Base-by-base conservation (phyloP, 2,888 invertebrate genomes). In the Drosophila mayaguana region DNA sequence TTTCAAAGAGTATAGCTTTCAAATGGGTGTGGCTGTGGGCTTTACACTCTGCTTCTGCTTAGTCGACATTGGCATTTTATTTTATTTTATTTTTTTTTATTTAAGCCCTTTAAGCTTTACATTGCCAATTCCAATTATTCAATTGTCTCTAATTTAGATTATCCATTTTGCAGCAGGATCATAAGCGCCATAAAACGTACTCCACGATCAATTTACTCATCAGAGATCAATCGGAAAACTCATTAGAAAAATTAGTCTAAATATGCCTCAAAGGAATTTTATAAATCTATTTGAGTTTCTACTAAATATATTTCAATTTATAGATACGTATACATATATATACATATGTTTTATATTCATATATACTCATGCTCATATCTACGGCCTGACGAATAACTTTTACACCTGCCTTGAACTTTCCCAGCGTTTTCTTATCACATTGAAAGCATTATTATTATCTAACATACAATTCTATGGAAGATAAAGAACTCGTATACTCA, bases 321-420 rank as follows among this genome's bases (percentile, higher is more conserved):
- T 16, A 22, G 6, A 45, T 46, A 16, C 16, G 14, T 16, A 25
- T 28, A 9, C 28, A 9, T 4, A 25, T 28, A 28, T 9, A 16
- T 14, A 50, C 18, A 32, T 32, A 9, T 36, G 5, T 5, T 36
- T 12, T 14, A 14, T 36, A 2, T 0, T 14, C 16, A 46, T 28
- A n/a, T 46, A 50, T 50, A 34, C 34, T 2, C n/a, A 7, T 18
- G 0, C 3, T 34, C 28, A 32, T 18, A 32, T 50, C 28, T 18
- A 32, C 48, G n/a, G 18, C 14, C 3, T 50, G 16, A 18, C 8
- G 50, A 18, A 32, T 18, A 32, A 20, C 50, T 50, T 50, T 50
- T 14, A 34, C 32, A 50, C 32, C 50, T 50, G 34, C 50, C 50
- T 34, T 50, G 20, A 50, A 50, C 50, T 34, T 7, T 50, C 14